Conservation (phyloP, 2,113 vertebrate species). For the Ammodytes marinus region DNA sequence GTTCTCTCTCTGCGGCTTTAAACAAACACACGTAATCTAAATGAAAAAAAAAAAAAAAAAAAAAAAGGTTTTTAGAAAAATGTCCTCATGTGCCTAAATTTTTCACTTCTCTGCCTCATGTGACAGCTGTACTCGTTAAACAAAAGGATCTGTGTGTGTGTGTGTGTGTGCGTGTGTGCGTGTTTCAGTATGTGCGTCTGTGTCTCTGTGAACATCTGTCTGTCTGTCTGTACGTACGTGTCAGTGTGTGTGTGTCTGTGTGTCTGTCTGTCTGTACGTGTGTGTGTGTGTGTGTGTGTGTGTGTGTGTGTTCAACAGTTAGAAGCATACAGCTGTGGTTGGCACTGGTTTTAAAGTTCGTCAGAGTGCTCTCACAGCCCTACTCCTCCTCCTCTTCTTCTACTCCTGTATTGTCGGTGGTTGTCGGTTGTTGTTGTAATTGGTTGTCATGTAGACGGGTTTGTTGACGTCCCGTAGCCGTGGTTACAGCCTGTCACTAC, state of each 20-base stretch:
- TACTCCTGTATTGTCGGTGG: neutral
- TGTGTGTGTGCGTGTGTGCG: constrained; percentile 21
- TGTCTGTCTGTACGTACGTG: neutral
- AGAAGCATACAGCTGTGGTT: constrained; percentile 60
- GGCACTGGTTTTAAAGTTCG: constrained; percentile 63
- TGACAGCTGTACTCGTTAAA: neutral
- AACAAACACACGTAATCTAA: neutral
- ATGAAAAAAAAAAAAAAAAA: constrained; percentile 5
- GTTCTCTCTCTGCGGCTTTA: constrained; percentile 12
- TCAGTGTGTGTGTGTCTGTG: too few relatives aligned
- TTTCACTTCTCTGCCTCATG: neutral
- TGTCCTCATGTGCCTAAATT: neutral
- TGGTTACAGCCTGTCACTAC: constrained; percentile 87
- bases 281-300: constrained; percentile 43
- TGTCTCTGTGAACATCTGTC: neutral
- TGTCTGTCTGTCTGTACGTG: neutral
- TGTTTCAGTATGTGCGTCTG: constrained; percentile 22
- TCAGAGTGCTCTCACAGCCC: constrained; percentile 9
- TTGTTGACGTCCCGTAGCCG: neutral
- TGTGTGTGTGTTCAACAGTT: constrained; percentile 53
- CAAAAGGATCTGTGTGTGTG: constrained; percentile 21
- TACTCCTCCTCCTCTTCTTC: neutral
- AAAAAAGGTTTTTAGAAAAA: neutral
- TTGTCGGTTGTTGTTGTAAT: too few relatives aligned
- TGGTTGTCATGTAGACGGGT: neutral